A percentile compares a stretch with the other conserved stretches of the same genome.
Conservation (phyloP, 2,888 invertebrate genomes). For the Sepiola atlantica region DNA sequence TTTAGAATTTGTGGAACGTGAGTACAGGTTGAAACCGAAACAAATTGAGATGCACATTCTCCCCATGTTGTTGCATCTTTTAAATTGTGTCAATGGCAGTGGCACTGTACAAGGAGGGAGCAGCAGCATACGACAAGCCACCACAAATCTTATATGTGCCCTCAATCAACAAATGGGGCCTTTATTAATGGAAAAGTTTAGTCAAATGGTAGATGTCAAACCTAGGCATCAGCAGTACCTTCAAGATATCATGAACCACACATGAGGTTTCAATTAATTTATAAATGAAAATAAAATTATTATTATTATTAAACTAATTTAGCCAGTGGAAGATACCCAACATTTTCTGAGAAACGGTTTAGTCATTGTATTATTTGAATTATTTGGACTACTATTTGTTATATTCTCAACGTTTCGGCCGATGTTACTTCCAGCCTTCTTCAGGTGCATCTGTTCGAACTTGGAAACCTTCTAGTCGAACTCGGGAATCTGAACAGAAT, state of each 20-base stretch:
- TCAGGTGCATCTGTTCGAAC: too few species aligned
- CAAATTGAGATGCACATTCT: conserved; percentile 72
- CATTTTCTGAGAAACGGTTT: background rate
- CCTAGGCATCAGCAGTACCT: conserved; percentile 65
- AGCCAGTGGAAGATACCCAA: background rate
- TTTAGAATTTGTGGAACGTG: conserved; percentile 68
- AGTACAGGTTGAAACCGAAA: conserved; percentile 71
- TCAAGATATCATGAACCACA: conserved; percentile 58
- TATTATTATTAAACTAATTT: background rate
- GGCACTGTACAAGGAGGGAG: conserved; percentile 66
- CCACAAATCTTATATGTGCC: conserved; percentile 59
- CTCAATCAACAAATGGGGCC: conserved; percentile 68
- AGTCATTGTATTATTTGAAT: too few species aligned
- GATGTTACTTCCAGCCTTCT: too few species aligned
- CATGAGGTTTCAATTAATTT: background rate
- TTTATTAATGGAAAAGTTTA: conserved; percentile 64
- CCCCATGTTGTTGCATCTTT: conserved; percentile 72
- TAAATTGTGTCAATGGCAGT: conserved; percentile 65
- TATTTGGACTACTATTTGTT: too few species aligned
- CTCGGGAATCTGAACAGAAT: too few species aligned
- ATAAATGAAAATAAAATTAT: background rate
- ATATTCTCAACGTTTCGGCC: too few species aligned
- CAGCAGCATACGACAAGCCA: conserved; percentile 65
- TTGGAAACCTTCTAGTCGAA: too few species aligned
- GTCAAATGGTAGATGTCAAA: conserved; percentile 62